Conservation (phyloP, 2,797 vertebrate genomes). For the Tachyglossus aculeatus region DNA sequence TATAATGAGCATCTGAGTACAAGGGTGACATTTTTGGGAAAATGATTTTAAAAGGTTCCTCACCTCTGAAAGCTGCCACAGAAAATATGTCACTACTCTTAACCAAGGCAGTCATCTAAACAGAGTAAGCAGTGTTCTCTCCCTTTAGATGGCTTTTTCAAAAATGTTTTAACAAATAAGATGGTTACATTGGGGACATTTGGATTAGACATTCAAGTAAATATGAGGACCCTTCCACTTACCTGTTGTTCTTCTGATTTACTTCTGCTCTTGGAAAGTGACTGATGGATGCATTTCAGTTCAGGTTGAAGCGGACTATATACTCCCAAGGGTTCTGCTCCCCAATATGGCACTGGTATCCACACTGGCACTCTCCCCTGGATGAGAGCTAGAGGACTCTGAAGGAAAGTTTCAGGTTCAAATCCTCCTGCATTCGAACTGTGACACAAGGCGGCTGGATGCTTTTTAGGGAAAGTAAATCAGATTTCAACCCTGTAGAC, state of each 20-base stretch:
- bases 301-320: accelerated
- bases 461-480: neutral
- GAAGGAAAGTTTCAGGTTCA: neutral
- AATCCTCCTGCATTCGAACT: neutral
- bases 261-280: neutral
- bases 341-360: accelerated
- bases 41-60: neutral
- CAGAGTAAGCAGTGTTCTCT: neutral
- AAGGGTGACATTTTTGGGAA: conserved; percentile 17
- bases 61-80: neutral
- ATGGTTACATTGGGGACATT: neutral
- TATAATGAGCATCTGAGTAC: neutral
- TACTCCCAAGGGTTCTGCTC: accelerated
- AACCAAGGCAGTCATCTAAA: neutral
- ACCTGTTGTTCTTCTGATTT: conserved; percentile 11
- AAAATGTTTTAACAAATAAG: neutral
- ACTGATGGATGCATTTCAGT: conserved; percentile 1
- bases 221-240: conserved; percentile 16
- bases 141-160: neutral
- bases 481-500: neutral
- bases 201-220: neutral
- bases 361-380: neutral
- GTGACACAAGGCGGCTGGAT: neutral
- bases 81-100: neutral
- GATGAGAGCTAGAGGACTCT: accelerated